phyloP scores from a whole-genome alignment of 2,113 vertebrate species.

The Pogonocichla stellata region DNA sequence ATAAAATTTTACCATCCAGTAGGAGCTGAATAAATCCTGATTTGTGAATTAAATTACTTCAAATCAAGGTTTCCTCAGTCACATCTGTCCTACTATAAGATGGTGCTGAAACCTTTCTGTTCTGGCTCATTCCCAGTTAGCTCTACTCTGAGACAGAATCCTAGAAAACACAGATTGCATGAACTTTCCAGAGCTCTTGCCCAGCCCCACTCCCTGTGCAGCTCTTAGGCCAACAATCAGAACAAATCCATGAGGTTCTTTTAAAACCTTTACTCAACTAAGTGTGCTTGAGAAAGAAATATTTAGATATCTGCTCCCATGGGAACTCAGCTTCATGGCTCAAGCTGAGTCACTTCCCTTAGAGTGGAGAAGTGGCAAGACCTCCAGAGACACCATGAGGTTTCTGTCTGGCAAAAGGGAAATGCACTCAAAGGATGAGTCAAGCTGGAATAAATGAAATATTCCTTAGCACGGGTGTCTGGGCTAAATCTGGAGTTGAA shows the following conservation, averaged over 20 bases:
- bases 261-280: not conserved
- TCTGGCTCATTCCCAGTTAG: not conserved
- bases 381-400: not conserved
- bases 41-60: not conserved
- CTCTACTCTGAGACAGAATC: not conserved
- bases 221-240: not conserved
- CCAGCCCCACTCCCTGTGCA: not conserved
- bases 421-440: not conserved
- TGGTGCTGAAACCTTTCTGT: not conserved
- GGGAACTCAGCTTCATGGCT: not conserved
- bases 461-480: not conserved
- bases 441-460: slow-evolving; percentile 17
- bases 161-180: not conserved
- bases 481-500: not conserved
- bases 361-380: not conserved
- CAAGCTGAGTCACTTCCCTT: not conserved
- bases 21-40: not conserved
- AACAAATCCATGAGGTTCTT: not conserved
- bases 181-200: not conserved
- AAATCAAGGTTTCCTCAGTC: not conserved
- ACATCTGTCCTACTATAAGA: not conserved
- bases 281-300: not conserved
- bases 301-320: not conserved
- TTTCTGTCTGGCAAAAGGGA: not conserved
- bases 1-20: not conserved